phyloP scores from a whole-genome alignment of 1,140 invertebrate genomes.

The Drosophila cardini region DNA sequence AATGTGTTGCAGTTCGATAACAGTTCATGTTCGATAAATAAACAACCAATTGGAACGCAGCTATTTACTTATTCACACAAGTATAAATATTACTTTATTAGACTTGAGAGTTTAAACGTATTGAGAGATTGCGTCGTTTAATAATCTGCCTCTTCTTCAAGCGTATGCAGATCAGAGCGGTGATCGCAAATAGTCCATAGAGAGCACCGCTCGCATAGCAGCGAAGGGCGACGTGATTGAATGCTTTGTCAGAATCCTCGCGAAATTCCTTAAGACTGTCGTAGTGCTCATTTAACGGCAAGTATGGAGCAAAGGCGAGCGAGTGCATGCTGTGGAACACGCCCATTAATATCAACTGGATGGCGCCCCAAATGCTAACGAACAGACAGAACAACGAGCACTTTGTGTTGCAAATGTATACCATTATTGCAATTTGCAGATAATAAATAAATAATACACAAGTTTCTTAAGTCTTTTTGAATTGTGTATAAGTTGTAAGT shows the following conservation, averaged over 20 bases:
- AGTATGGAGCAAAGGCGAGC: conserved; percentile 13
- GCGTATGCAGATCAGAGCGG: conserved; percentile 19
- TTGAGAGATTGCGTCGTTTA: background rate
- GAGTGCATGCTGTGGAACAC: conserved; percentile 18
- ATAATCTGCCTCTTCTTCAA: conserved; percentile 1
- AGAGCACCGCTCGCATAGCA: conserved; percentile 43
- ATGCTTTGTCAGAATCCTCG: conserved; percentile 22
- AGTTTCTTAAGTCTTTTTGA: background rate
- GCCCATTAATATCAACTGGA: conserved; percentile 60
- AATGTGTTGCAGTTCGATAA: no score
- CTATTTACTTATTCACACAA: background rate
- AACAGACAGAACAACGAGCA: conserved; percentile 51
- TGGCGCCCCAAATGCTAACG: conserved; percentile 57
- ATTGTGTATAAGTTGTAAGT: background rate
- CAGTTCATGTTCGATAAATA: no score
- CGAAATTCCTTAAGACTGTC: conserved; percentile 21
- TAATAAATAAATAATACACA: background rate
- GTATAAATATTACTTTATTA: background rate
- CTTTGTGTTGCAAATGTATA: conserved; percentile 41
- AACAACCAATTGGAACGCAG: no score
- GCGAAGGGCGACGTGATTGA: conserved; percentile 13
- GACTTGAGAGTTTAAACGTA: background rate
- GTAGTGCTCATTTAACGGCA: conserved; percentile 1
- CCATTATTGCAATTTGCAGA: conserved; percentile 19
- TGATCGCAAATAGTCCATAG: conserved; percentile 31